phyloP scores from a whole-genome alignment of 2,888 invertebrate genomes.

The Melanostoma mellinum region DNA sequence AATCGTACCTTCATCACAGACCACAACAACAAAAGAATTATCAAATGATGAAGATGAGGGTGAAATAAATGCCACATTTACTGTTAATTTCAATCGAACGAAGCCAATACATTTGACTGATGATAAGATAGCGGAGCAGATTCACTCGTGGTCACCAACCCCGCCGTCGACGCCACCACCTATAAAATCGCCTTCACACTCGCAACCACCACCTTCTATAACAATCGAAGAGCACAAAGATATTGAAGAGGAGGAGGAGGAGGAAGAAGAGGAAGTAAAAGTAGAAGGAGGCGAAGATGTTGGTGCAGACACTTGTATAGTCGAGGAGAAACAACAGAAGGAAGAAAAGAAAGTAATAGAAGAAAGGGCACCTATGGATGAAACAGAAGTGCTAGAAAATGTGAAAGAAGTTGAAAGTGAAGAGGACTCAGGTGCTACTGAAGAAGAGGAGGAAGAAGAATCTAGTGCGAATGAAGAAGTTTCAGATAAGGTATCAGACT shows the following conservation, averaged over 20 bases:
- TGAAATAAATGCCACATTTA: conserved; percentile 79
- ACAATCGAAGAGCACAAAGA: conserved; percentile 72
- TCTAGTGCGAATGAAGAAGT: conserved; percentile 35
- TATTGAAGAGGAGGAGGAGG: conserved; percentile 75
- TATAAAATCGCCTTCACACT: conserved; percentile 75
- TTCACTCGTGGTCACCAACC: conserved; percentile 70
- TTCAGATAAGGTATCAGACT: conserved; percentile 4
- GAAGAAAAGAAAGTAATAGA: conserved; percentile 13
- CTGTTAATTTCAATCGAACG: conserved; percentile 75
- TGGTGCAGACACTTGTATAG: conserved; percentile 16
- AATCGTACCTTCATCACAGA: conserved; percentile 30
- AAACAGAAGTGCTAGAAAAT: conserved; percentile 17
- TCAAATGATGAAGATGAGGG: conserved; percentile 71
- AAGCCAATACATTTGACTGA: conserved; percentile 53
- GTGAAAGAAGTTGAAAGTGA: conserved; percentile 11
- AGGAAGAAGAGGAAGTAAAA: not conserved
- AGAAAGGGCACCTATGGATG: conserved; percentile 12
- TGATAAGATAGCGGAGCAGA: conserved; percentile 64
- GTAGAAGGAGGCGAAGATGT: conserved; percentile 33
- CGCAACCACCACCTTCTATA: conserved; percentile 76
- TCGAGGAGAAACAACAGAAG: conserved; percentile 20
- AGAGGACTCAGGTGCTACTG: conserved; percentile 39
- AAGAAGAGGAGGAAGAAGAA: conserved; percentile 24
- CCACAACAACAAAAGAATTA: conserved; percentile 36
- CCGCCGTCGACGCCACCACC: conserved; percentile 61